Base-by-base conservation (phyloP, 2,797 vertebrate species). In the Fistularia commersonii region DNA sequence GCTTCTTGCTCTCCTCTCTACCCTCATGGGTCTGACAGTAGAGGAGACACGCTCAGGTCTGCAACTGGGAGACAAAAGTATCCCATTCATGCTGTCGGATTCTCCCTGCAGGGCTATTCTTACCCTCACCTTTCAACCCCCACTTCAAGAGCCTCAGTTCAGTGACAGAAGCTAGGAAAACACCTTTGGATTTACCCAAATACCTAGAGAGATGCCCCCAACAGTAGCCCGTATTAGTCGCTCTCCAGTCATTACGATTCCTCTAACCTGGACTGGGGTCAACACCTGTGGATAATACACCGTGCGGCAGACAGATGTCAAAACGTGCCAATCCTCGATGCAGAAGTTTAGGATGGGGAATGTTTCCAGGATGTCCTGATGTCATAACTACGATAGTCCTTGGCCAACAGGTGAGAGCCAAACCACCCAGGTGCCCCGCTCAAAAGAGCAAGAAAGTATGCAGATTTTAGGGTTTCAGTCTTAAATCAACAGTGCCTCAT, bases 81-180 rank as follows among this genome's bases (percentile, higher is more conserved):
- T 76, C 66, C 63, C 69, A 51, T 76, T 78, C 69, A 54, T 64
- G 76, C 70, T 44, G 53, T 64, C 66, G 38, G 1, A 66, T 69
- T 47, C 45, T 54, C 53, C 72, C 80, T 46, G 32, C 55, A 54
- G 73, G 79, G 69, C 64, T 73, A 53, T 76, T 74, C 70, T 34
- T 63, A 37, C 13, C 42, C 45, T 47, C 50, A 54, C 68, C 51
- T 41, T 23, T 23, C 23, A 23, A 23, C 23, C 23, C 23, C 23
- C 23, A 23, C 15, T 52, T 61, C 37, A 8, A 59, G 54, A 59
- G 67, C 59, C 67, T 60, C 43, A 54, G 57, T 72, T 77, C 79
- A 77, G 83, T 87, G 87, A 86, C 80, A 72, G 72, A 58, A 74
- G 71, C 82, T 78, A 72, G 78, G 61, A 77, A 77, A 84, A 78